Conservation (phyloP, 2,888 invertebrate genomes). For the Pollenia angustigena region DNA sequence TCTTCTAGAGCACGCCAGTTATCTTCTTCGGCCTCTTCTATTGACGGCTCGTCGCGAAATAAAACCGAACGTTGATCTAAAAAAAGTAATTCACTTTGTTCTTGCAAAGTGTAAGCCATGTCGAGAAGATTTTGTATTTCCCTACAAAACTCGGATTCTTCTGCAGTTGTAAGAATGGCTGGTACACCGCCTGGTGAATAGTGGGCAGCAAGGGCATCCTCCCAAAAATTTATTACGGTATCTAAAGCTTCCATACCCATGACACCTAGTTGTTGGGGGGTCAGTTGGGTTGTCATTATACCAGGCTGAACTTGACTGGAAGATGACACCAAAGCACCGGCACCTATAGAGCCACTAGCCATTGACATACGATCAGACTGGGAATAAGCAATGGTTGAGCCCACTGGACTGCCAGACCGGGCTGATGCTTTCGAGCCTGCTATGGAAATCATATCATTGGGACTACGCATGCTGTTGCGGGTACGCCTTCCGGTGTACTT, state of each 20-base stretch:
- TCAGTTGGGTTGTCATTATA: constrained; percentile 86
- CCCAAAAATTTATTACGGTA: constrained; percentile 96
- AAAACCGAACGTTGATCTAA: constrained; percentile 94
- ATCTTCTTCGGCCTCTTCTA: constrained; percentile 83
- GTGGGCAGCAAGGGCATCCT: constrained; percentile 95
- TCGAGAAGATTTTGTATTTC: constrained; percentile 93
- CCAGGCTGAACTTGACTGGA: constrained; percentile 64
- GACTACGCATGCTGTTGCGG: constrained; percentile 87
- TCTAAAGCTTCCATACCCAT: constrained; percentile 97
- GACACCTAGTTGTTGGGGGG: constrained; percentile 94
- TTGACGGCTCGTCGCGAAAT: constrained; percentile 91
- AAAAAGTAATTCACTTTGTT: constrained; percentile 94
- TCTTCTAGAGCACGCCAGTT: constrained; percentile 74
- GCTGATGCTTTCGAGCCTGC: constrained; percentile 88
- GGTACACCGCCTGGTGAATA: constrained; percentile 84
- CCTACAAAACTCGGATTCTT: constrained; percentile 93
- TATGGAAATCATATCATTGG: constrained; percentile 88
- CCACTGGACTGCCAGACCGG: constrained; percentile 86
- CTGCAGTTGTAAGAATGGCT: constrained; percentile 90
- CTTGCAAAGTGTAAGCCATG: constrained; percentile 93
- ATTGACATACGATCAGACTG: constrained; percentile 88
- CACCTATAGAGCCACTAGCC: constrained; percentile 88
- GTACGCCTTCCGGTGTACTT: constrained; percentile 86
- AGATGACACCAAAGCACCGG: constrained; percentile 80
- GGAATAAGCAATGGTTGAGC: constrained; percentile 85